Percentiles rank a stretch among this genome's conserved stretches.
phyloP scores from a whole-genome alignment of 92 coral and sea anemone species.

The Bergia sp. region DNA sequence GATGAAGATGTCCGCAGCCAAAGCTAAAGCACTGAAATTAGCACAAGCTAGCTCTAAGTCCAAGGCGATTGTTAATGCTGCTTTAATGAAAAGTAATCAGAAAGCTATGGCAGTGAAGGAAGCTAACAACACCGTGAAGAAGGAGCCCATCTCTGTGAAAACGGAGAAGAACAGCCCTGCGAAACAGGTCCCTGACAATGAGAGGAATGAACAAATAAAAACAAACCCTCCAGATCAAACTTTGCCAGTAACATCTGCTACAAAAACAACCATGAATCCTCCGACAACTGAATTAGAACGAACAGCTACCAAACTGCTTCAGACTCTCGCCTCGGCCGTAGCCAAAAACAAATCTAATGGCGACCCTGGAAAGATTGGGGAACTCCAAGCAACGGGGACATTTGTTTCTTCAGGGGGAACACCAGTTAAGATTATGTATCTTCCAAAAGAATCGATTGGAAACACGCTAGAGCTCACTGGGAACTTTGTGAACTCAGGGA shows the following conservation, averaged over 20 bases:
- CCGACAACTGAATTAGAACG: slow-evolving; percentile 28
- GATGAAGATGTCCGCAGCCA: not conserved
- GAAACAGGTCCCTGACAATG: slow-evolving; percentile 1
- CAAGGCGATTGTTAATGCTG: slow-evolving; percentile 21
- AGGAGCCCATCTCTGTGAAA: slow-evolving; percentile 1
- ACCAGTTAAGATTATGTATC: slow-evolving; percentile 44
- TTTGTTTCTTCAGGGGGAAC: slow-evolving; percentile 25
- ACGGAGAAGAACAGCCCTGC: slow-evolving; percentile 9
- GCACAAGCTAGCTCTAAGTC: slow-evolving; percentile 40
- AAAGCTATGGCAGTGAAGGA: slow-evolving; percentile 26
- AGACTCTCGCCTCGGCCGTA: slow-evolving; percentile 40
- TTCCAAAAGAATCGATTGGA: slow-evolving; percentile 31
- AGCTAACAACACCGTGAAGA: slow-evolving; percentile 16
- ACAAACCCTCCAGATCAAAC: slow-evolving; percentile 3
- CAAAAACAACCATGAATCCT: not conserved
- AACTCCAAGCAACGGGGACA: not conserved
- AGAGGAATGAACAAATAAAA: not conserved
- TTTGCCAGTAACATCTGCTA: not conserved
- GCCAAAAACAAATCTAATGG: slow-evolving; percentile 23
- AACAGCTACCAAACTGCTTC: slow-evolving; percentile 39
- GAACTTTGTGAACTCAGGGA: slow-evolving; percentile 50
- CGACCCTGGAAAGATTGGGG: slow-evolving; percentile 14
- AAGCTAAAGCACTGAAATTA: slow-evolving; percentile 28
- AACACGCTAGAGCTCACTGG: slow-evolving; percentile 24
- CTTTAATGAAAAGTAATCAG: slow-evolving; percentile 29